phyloP scores from a whole-genome alignment of 2,888 invertebrate species.

The Drosophila villosipedis region DNA sequence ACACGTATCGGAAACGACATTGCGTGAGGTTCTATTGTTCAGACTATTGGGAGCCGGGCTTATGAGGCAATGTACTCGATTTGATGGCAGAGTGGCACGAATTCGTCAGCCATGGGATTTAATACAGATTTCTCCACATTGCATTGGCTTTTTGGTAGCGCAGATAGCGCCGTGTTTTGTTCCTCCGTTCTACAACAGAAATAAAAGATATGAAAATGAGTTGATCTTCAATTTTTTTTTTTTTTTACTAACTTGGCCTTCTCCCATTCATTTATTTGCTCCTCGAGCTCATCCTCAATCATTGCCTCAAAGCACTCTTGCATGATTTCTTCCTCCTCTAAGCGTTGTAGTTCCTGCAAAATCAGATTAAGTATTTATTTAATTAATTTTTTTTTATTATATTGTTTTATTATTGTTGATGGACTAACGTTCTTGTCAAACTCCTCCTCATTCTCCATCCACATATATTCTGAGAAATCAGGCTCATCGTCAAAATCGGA shows the following conservation, averaged over 20 bases:
- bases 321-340: constrained; percentile 95
- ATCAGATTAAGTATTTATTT: background rate
- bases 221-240: background rate
- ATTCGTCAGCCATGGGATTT: constrained; percentile 94
- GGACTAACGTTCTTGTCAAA: constrained; percentile 93
- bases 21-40: constrained; percentile 61
- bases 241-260: constrained; percentile 77
- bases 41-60: constrained; percentile 59
- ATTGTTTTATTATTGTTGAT: background rate
- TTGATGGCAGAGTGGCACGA: constrained; percentile 88
- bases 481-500: constrained; percentile 83
- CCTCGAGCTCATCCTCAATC: constrained; percentile 90
- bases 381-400: background rate
- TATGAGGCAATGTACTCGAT: constrained; percentile 82
- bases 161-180: constrained; percentile 83
- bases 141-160: constrained; percentile 82
- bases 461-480: constrained; percentile 95
- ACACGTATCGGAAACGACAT: constrained; percentile 46
- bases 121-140: constrained; percentile 89
- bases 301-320: constrained; percentile 95
- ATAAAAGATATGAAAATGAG: constrained; percentile 6
- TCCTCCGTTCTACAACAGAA: constrained; percentile 78
- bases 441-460: constrained; percentile 98
- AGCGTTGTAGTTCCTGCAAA: constrained; percentile 91
- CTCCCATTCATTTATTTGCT: constrained; percentile 84